A percentile compares a stretch with the other conserved stretches of the same genome.
phyloP scores from a whole-genome alignment of 2,797 vertebrate genomes.

The Brachyrhaphis roseni region DNA sequence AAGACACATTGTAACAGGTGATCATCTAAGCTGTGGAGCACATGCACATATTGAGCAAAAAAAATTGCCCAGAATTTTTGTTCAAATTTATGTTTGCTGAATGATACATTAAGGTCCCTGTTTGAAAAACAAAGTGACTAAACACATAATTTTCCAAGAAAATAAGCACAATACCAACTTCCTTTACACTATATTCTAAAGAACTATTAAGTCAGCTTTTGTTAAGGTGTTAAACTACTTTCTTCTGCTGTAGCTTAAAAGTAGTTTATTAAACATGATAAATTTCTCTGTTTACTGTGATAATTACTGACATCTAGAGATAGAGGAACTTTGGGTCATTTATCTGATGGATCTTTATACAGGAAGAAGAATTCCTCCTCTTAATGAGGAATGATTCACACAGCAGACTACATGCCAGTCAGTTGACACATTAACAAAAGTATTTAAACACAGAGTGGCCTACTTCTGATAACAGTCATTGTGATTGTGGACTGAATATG shows the following conservation, averaged over 20 bases:
- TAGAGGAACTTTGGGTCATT: constrained; percentile 7
- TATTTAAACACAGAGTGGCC: constrained; percentile 30
- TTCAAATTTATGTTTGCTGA: not conserved
- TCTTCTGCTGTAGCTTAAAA: not conserved
- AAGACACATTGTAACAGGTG: not conserved
- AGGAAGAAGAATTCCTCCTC: constrained; percentile 1
- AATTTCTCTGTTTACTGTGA: constrained; percentile 6
- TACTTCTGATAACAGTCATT: constrained; percentile 48
- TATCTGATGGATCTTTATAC: constrained; percentile 14
- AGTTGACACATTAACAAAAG: constrained; percentile 21
- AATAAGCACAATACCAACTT: not conserved
- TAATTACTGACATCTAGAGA: not conserved
- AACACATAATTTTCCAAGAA: not conserved
- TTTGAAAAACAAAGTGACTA: not conserved
- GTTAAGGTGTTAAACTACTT: not conserved
- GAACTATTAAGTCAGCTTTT: not conserved
- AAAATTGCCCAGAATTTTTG: not conserved
- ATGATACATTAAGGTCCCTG: not conserved
- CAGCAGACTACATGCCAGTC: constrained; percentile 30
- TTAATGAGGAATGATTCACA: constrained; percentile 14
- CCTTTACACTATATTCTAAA: not conserved
- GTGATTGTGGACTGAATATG: constrained; percentile 43
- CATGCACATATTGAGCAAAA: not conserved
- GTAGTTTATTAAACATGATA: not conserved
- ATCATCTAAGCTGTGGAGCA: not conserved